Evolutionary conservation across 2,888 invertebrate genomes (phyloP).

Genomic region (Heliconius hortense): DNA sequence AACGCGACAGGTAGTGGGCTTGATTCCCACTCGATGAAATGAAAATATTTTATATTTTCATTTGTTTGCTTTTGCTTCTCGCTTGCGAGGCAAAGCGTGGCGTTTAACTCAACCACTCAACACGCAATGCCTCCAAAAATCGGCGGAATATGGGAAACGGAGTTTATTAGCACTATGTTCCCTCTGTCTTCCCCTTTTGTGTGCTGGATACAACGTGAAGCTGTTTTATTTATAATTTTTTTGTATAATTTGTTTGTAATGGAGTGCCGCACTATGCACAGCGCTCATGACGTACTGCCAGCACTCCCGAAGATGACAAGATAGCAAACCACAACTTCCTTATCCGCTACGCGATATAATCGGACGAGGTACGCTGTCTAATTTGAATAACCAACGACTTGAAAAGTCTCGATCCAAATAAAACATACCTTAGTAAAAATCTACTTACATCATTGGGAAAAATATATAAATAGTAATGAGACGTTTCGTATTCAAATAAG

Average conservation of each 20-base stretch:
- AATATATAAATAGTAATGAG: constrained; percentile 33
- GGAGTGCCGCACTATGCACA: constrained; percentile 37
- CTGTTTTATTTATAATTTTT: too few species aligned
- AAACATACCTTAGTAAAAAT: constrained; percentile 58
- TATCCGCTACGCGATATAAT: constrained; percentile 74
- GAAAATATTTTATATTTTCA: too few species aligned
- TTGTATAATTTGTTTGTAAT: constrained; percentile 29
- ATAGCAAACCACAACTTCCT: constrained; percentile 67
- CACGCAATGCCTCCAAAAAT: too few species aligned
- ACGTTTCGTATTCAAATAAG: constrained; percentile 30
- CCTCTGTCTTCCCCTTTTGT: too few species aligned
- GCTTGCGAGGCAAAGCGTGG: too few species aligned
- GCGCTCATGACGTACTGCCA: constrained; percentile 48
- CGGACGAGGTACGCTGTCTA: constrained; percentile 64
- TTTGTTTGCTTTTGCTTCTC: too few species aligned
- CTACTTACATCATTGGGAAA: constrained; percentile 59
- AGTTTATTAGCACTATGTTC: too few species aligned
- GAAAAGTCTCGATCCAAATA: constrained; percentile 61
- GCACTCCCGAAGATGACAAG: constrained; percentile 61
- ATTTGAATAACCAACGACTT: constrained; percentile 67
- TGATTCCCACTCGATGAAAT: too few species aligned
- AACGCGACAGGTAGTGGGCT: too few species aligned
- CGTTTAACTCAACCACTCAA: too few species aligned
- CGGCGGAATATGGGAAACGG: too few species aligned
- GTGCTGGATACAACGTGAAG: too few species aligned